Conservation (phyloP, 2,113 vertebrate species). For the Brachirus orientalis region DNA sequence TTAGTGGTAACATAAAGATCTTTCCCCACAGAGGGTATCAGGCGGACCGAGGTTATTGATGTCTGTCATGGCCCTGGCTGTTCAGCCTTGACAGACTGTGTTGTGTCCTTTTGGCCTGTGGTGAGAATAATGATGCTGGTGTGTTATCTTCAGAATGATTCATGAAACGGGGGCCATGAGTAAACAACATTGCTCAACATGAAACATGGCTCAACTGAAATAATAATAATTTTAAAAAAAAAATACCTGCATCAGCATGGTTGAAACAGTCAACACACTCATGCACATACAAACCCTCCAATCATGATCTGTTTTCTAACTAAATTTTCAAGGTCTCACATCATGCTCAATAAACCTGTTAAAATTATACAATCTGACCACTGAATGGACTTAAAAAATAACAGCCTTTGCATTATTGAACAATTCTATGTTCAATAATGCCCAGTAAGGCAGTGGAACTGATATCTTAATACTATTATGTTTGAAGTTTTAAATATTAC, state of each 20-base stretch:
- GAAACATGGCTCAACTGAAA: slow-evolving; percentile 28
- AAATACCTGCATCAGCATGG: slow-evolving; percentile 35
- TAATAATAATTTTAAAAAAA: slow-evolving; percentile 8
- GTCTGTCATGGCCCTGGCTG: slow-evolving; percentile 30
- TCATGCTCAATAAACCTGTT: background rate
- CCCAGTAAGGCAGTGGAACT: too few relatives aligned
- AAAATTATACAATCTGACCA: background rate
- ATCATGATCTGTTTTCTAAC: background rate
- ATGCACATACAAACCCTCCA: background rate
- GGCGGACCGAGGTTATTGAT: slow-evolving; percentile 48
- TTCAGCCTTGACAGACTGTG: slow-evolving; percentile 24
- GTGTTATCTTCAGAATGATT: slow-evolving; percentile 44
- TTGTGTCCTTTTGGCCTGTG: slow-evolving; percentile 41
- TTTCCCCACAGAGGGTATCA: slow-evolving; percentile 27
- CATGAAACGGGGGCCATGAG: slow-evolving; percentile 25
- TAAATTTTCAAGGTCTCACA: background rate
- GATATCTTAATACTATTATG: too few relatives aligned
- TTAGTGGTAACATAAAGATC: slow-evolving; percentile 24
- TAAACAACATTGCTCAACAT: slow-evolving; percentile 45
- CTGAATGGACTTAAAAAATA: background rate
- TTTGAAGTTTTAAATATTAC: background rate
- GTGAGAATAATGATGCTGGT: slow-evolving; percentile 37
- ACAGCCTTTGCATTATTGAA: background rate
- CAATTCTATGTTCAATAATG: too few relatives aligned
- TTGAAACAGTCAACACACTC: background rate